These are phyloP conservation scores for Hylyphantes graminicola DNA, from an alignment of 1,140 invertebrate genomes.

Conservation along the genomic window DNA sequence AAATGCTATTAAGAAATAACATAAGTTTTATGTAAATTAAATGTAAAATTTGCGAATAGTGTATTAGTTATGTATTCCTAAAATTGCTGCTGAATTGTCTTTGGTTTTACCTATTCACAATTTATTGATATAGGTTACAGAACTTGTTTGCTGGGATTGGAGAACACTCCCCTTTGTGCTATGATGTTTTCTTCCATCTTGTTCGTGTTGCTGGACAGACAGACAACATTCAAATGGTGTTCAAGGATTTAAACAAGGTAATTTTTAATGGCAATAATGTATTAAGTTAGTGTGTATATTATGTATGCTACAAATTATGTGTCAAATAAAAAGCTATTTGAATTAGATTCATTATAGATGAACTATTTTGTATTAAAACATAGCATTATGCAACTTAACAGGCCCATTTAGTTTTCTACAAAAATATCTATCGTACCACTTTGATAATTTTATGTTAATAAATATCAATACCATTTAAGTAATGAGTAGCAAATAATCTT, in stretches of 20 bases:
- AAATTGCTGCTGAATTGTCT: not conserved
- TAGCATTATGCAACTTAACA: no score
- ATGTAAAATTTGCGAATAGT: not conserved
- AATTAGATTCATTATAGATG: no score
- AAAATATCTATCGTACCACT: no score
- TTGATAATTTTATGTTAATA: no score
- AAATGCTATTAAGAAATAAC: not conserved
- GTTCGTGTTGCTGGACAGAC: constrained; percentile 88
- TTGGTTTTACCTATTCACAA: not conserved
- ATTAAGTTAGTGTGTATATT: no score
- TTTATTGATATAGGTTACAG: constrained; percentile 64
- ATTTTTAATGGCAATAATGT: not conserved
- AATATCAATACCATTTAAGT: no score
- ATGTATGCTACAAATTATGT: no score
- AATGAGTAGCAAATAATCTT: no score
- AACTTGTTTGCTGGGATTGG: constrained; percentile 90
- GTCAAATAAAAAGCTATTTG: no score
- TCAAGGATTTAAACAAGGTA: constrained; percentile 68
- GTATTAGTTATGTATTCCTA: not conserved
- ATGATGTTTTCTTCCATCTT: constrained; percentile 91
- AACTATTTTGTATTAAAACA: no score
- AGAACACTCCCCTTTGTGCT: constrained; percentile 83
- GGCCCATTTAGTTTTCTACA: no score
- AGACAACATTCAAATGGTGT: constrained; percentile 83
- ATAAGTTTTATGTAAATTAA: not conserved